Percentiles rank a stretch among this genome's conserved stretches.
Evolutionary conservation across 2,113 vertebrate species (phyloP).

Genomic region (Mastomys coucha): DNA sequence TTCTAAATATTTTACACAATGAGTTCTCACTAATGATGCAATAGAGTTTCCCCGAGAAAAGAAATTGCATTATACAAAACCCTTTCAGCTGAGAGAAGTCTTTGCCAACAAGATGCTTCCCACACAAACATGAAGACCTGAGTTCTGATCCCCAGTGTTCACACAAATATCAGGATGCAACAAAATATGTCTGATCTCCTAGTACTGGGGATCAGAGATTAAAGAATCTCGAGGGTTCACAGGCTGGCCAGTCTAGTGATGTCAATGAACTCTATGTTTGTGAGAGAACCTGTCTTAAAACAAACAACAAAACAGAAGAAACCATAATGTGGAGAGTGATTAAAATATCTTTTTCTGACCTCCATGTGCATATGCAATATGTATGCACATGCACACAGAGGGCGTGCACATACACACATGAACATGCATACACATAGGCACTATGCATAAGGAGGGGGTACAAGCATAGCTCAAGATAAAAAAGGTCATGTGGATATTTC

Average conservation of each 20-base stretch:
- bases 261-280: background rate
- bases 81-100: background rate
- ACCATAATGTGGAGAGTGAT: background rate
- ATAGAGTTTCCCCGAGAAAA: background rate
- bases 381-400: background rate
- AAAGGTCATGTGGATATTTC: background rate
- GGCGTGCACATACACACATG: background rate
- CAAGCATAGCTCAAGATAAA: background rate
- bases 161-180: background rate
- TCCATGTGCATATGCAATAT: background rate
- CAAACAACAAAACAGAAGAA: background rate
- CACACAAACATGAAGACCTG: background rate
- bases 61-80: background rate
- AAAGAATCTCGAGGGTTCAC: background rate
- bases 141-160: background rate
- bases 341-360: background rate
- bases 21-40: background rate
- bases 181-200: background rate
- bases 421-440: background rate
- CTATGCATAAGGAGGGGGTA: background rate
- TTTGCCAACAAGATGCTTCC: background rate
- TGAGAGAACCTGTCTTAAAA: background rate
- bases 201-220: background rate
- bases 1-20: background rate
- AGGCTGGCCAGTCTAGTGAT: background rate